Evolutionary conservation across 2,888 invertebrate genomes (phyloP).

Genomic region (Schizotus pectinicornis): DNA sequence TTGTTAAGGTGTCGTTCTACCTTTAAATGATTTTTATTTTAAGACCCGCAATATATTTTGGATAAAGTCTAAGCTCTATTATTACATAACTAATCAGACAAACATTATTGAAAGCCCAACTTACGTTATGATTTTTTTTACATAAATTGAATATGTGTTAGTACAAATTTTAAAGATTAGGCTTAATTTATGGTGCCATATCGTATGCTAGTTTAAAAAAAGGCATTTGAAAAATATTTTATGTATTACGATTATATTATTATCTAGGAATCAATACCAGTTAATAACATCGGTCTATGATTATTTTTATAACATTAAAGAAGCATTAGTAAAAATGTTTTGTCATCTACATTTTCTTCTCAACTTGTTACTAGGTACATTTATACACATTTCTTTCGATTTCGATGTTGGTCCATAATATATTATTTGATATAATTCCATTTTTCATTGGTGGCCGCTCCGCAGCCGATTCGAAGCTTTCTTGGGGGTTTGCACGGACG

Average conservation of each 20-base stretch:
- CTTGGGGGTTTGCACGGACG: constrained; percentile 42
- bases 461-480: constrained; percentile 60
- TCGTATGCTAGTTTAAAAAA: constrained; percentile 48
- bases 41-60: constrained; percentile 41
- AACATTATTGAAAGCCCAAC: constrained; percentile 50
- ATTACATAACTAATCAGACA: constrained; percentile 45
- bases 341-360: constrained; percentile 32
- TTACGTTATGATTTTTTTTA: constrained; percentile 45
- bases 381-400: constrained; percentile 32
- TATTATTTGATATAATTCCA: constrained; percentile 35
- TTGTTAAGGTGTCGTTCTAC: constrained; percentile 27
- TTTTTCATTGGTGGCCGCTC: constrained; percentile 53
- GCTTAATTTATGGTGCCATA: constrained; percentile 36
- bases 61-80: constrained; percentile 35
- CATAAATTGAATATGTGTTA: constrained; percentile 44
- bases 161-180: constrained; percentile 41
- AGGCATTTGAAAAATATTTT: constrained; percentile 56
- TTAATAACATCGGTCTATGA: constrained; percentile 35
- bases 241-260: constrained; percentile 46
- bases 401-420: constrained; percentile 55
- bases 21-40: constrained; percentile 22
- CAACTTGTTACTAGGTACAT: constrained; percentile 29
- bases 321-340: constrained; percentile 49
- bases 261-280: constrained; percentile 56
- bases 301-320: constrained; percentile 44